phyloP scores from a whole-genome alignment of 1,140 invertebrate genomes.

The Pachyrhynchus sulphureomaculatus region DNA sequence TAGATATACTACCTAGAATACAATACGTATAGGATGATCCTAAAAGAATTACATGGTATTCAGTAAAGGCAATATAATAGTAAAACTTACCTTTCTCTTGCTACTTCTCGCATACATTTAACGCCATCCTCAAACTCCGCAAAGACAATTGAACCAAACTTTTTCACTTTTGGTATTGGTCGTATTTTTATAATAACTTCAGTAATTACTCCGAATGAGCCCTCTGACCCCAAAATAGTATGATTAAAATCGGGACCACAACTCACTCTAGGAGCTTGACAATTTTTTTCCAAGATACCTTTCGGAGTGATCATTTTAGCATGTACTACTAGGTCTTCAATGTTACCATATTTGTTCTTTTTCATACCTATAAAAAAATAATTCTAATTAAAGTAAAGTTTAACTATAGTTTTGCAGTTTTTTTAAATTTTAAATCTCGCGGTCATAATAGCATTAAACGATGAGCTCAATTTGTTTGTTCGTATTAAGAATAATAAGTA shows the following conservation, averaged over 20 bases:
- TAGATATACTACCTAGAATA: no score
- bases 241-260: slow-evolving; percentile 96
- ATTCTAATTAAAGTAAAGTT: no score
- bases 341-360: slow-evolving; percentile 98
- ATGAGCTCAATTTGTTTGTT: no score
- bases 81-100: slow-evolving; percentile 53
- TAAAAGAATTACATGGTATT: no score
- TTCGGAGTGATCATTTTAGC: slow-evolving; percentile 83
- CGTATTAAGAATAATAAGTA: no score
- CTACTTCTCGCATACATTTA: slow-evolving; percentile 81
- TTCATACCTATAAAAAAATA: slow-evolving; percentile 83
- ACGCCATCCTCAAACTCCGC: slow-evolving; percentile 89
- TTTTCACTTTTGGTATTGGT: slow-evolving; percentile 78
- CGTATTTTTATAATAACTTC: slow-evolving; percentile 93
- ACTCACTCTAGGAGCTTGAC: slow-evolving; percentile 84
- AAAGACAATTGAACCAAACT: slow-evolving; percentile 94
- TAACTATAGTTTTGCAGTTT: no score
- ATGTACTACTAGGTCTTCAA: slow-evolving; percentile 91
- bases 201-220: slow-evolving; percentile 91
- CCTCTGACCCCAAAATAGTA: slow-evolving; percentile 94
- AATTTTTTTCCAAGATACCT: slow-evolving; percentile 83
- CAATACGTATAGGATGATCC: no score
- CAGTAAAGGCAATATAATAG: slow-evolving; percentile 62
- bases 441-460: no score
- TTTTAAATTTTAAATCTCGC: no score